These are phyloP conservation scores for Rhinolophus ferrumequinum DNA, from an alignment of 2,113 vertebrate species.

Conservation along the genomic window DNA sequence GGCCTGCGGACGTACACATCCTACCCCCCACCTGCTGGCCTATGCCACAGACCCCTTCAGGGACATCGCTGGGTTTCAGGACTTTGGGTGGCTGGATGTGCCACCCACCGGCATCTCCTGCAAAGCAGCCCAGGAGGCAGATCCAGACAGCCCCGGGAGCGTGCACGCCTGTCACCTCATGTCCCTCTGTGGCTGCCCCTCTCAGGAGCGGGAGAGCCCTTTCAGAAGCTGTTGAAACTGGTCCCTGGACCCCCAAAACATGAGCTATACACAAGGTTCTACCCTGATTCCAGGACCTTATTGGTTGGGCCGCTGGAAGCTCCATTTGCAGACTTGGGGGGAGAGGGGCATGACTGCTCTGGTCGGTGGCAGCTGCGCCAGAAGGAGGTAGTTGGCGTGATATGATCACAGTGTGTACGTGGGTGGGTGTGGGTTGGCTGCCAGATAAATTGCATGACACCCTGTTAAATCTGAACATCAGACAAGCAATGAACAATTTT, in stretches of 20 bases:
- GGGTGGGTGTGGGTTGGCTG: neutral
- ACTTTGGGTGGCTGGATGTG: fast-evolving
- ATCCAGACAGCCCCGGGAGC: fast-evolving
- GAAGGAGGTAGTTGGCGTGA: fast-evolving
- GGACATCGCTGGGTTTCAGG: fast-evolving
- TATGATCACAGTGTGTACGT: fast-evolving
- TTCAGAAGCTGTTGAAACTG: neutral
- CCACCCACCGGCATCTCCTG: neutral
- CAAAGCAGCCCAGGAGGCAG: neutral
- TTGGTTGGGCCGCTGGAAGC: neutral
- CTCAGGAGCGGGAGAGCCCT: neutral
- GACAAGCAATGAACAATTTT: fast-evolving
- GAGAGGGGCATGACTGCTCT: fast-evolving
- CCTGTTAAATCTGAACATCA: neutral
- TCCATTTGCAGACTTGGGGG: neutral
- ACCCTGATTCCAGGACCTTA: fast-evolving
- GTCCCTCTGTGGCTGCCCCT: fast-evolving
- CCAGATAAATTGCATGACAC: fast-evolving
- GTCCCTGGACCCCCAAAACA: neutral
- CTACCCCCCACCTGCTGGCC: neutral
- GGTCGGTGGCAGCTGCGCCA: fast-evolving
- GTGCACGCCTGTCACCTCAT: neutral
- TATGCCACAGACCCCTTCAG: no score
- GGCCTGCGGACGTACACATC: neutral
- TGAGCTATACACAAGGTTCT: fast-evolving